Evolutionary conservation across 2,113 vertebrate species (phyloP), one percentile per base, ranked within the genome.

Genomic region (Erythrocercus mccallii): DNA sequence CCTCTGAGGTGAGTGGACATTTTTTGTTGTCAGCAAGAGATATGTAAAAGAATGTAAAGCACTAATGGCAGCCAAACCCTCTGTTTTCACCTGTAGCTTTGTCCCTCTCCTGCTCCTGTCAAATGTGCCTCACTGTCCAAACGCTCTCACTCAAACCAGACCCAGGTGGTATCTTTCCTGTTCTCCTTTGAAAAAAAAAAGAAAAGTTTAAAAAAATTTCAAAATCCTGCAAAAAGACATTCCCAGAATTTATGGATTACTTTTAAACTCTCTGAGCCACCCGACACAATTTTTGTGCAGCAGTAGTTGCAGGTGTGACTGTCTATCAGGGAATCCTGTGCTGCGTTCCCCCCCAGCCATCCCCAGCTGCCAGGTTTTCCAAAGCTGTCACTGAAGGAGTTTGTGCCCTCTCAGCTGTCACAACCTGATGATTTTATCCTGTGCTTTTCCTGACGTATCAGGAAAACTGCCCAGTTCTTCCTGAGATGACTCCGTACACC

Each of bases 371-470:
- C 51, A 30, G 1, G 0, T 14, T 56, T 84, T 30, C 51, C 42
- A 28, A 4, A 20, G n/a, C 57, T 37, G 37, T 4, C 35, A 0
- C 15, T 1, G 0, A 31, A 57, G 50, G 31, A 8, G 8, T 28
- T 7, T 2, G 30, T 28, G 12, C 27, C 27, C 64, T 50, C 20
- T 9, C 12, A 28, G 81, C 61, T 60, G 73, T 19, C 53, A 42
- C 57, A 22, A 0, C 15, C 7, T 15, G 30, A 5, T 4, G 1
- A 22, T 51, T 7, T 30, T 15, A 4, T 23, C 6, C 0, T 6
- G 0, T 18, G 25, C 53, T 44, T 11, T 19, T 37, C 35, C 73
- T 48, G 73, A 15, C 10, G 4, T 1, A 20, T 2, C 56, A 6
- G 61, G 45, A 54, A 24, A 77, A 71, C 54, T 12, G 4, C 86